Percentiles rank a stretch among this genome's conserved stretches.
Evolutionary conservation across 37 sponge, comb jelly and placozoan species (phyloP).

Genomic region (Beroe ovata): DNA sequence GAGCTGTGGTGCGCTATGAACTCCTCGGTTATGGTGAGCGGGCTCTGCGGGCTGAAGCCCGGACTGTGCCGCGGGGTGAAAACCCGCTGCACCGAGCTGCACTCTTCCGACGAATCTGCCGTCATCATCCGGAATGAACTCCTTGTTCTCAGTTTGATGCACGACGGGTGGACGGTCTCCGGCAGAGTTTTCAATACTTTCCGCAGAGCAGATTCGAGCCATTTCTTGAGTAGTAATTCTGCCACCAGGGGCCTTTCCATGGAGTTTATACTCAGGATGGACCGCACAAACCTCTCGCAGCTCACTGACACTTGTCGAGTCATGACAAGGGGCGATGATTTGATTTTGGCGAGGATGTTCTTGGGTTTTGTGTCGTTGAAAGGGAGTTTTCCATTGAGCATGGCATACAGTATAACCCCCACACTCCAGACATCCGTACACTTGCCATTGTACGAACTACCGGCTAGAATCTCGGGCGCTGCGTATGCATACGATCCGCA

Average conservation of each 20-base stretch:
- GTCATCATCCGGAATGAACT: constrained; percentile 28
- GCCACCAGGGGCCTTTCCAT: constrained; percentile 28
- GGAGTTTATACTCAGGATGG: constrained; percentile 8
- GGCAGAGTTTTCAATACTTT: constrained; percentile 17
- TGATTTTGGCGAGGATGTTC: constrained; percentile 75
- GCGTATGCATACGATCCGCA: constrained; percentile 97
- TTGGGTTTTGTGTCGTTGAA: constrained; percentile 84
- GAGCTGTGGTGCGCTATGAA: constrained; percentile 41
- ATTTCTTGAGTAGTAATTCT: constrained; percentile 6
- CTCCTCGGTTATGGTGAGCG: not conserved
- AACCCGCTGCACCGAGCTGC: not conserved
- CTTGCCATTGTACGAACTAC: constrained; percentile 81
- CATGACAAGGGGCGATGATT: constrained; percentile 67
- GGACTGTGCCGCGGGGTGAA: not conserved
- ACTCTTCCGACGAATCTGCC: constrained; percentile 22
- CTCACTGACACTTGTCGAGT: constrained; percentile 41
- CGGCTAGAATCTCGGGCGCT: constrained; percentile 86
- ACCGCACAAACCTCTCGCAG: constrained; percentile 40
- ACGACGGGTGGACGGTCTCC: not conserved
- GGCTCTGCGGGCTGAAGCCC: not conserved
- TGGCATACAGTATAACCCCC: constrained; percentile 88
- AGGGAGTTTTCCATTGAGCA: constrained; percentile 83
- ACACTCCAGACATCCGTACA: constrained; percentile 92
- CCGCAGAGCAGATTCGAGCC: constrained; percentile 21
- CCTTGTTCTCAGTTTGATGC: not conserved